Conservation (phyloP, 1,140 invertebrate genomes). For the Oryctes rhinoceros region DNA sequence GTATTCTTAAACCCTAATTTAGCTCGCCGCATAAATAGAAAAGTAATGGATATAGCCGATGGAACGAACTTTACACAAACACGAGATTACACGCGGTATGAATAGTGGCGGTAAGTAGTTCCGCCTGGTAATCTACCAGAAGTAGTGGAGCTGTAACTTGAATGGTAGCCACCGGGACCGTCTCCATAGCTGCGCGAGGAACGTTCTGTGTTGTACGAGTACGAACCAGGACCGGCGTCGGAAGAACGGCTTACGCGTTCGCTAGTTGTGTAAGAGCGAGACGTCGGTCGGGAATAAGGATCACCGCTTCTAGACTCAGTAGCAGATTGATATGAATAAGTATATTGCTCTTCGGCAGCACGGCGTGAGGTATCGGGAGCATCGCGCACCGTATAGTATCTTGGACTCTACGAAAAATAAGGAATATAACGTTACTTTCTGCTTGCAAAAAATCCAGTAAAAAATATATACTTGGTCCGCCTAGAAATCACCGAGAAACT, state of each 20-base stretch:
- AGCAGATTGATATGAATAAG: conserved; percentile 78
- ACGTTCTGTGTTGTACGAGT: conserved; percentile 78
- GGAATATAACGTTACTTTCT: conserved; percentile 4
- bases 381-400: conserved; percentile 84
- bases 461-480: neutral
- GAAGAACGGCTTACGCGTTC: conserved; percentile 72
- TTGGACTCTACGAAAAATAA: conserved; percentile 74
- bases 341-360: conserved; percentile 79
- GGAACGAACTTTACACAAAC: neutral
- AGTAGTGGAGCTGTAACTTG: conserved; percentile 77
- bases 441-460: neutral
- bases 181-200: conserved; percentile 71
- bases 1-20: neutral
- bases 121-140: conserved; percentile 81
- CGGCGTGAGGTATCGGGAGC: conserved; percentile 73
- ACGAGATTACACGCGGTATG: conserved; percentile 77
- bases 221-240: conserved; percentile 71
- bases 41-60: neutral
- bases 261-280: conserved; percentile 69
- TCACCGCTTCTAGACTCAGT: conserved; percentile 64
- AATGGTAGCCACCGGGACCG: conserved; percentile 79
- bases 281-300: conserved; percentile 66
- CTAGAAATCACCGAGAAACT: too few species aligned
- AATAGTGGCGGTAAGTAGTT: conserved; percentile 83
- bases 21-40: neutral